Percentiles rank a stretch among this genome's conserved stretches.
These are phyloP conservation scores for Microctonus aethiopoides DNA, from an alignment of 2,888 invertebrate genomes.

Conservation along the genomic window DNA sequence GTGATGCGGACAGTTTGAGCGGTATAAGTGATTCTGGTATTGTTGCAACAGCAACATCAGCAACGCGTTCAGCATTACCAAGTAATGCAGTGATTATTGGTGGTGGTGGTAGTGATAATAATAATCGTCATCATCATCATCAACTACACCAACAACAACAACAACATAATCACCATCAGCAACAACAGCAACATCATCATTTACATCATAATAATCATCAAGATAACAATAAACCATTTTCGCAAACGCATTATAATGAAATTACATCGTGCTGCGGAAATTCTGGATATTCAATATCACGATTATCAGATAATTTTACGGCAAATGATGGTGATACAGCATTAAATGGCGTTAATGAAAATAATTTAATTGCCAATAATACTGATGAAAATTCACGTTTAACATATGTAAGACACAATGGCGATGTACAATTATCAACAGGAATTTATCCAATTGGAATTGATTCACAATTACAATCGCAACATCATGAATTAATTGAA, in stretches of 20 bases:
- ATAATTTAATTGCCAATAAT: conserved; percentile 25
- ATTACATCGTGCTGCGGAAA: conserved; percentile 3
- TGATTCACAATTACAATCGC: conserved; percentile 17
- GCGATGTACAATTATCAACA: not conserved
- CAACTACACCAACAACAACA: too few relatives aligned
- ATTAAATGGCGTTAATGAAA: conserved; percentile 27
- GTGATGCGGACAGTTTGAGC: conserved; percentile 33
- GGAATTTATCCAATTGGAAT: conserved; percentile 3
- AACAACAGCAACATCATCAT: conserved; percentile 10
- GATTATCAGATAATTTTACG: conserved; percentile 31
- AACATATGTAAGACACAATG: conserved; percentile 5
- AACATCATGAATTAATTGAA: not conserved
- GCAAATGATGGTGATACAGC: conserved; percentile 15
- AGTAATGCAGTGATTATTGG: conserved; percentile 14
- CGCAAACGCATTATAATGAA: conserved; percentile 16
- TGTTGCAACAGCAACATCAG: conserved; percentile 32
- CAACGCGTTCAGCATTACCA: conserved; percentile 24
- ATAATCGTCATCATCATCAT: conserved; percentile 20
- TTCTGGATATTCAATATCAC: conserved; percentile 69
- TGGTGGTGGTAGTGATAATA: conserved; percentile 21
- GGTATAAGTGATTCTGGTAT: conserved; percentile 32
- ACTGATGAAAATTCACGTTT: not conserved
- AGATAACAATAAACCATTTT: conserved; percentile 8
- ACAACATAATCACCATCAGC: too few relatives aligned
- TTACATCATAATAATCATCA: not conserved